phyloP scores from a whole-genome alignment of 23 tunicate genomes.

The Oikopleura dioica region DNA sequence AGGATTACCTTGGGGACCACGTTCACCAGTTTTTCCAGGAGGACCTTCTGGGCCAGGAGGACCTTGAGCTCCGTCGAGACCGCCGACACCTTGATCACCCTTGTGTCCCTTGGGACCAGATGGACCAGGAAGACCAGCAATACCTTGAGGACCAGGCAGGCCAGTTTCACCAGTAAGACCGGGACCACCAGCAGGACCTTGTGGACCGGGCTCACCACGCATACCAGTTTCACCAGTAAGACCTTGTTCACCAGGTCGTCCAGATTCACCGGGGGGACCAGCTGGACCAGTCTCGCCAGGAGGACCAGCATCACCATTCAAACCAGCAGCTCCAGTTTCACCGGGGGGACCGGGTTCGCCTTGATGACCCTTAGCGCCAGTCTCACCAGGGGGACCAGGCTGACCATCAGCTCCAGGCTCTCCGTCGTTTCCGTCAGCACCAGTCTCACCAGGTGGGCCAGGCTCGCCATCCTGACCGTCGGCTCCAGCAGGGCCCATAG shows the following conservation, averaged over 20 bases:
- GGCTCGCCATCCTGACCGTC: not conserved
- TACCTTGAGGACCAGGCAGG: conserved; percentile 21
- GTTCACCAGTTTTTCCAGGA: conserved; percentile 13
- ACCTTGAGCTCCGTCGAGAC: conserved; percentile 29
- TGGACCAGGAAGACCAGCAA: conserved; percentile 23
- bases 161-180: conserved; percentile 34
- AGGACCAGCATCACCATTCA: not conserved
- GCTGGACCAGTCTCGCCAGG: not conserved
- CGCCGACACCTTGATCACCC: conserved; percentile 40
- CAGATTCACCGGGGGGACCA: not conserved
- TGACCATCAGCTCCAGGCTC: not conserved
- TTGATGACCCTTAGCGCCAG: not conserved
- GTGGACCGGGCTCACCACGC: not conserved
- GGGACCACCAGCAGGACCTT: not conserved
- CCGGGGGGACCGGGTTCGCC: conserved; percentile 43
- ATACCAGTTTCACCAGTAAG: not conserved
- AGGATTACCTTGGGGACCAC: conserved; percentile 25
- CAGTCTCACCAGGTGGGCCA: not conserved
- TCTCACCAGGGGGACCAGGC: not conserved
- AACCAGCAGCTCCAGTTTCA: conserved; percentile 24
- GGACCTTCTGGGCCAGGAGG: conserved; percentile 28
- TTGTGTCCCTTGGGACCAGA: conserved; percentile 29
- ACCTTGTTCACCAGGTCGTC: not conserved
- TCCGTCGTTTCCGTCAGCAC: not conserved
- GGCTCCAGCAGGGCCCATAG: not conserved